Evolutionary conservation across 2,888 invertebrate genomes (phyloP), one percentile per base, ranked within the genome.

Genomic region (Lasioglossum morio): DNA sequence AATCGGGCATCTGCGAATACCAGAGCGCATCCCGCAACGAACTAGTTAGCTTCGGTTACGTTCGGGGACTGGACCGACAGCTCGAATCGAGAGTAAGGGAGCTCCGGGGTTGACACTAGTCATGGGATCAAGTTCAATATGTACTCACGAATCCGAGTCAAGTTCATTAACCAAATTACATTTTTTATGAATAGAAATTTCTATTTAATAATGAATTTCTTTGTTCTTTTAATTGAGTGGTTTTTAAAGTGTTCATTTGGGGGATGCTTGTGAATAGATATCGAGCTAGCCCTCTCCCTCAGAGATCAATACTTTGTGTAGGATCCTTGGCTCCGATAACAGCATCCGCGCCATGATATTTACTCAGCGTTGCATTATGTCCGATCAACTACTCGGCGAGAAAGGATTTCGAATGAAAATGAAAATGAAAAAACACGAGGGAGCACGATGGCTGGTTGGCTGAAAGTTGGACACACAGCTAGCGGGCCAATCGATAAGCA

Each of bases 401-500:
- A 60, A 75, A 76, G 60, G 40, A 78, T 53, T 37, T 34, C 66
- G 5, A 34, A 12, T 37, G 19, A 27, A 16, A 79, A 34, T 8
- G 77, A 57, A 60, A 78, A n/a, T n/a, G n/a, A 60, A 60, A 75
- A 66, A 37, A n/a, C 2, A n/a, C n/a, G 23, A n/a, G 23, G n/a
- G 37, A 72, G 34, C 34, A 30, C 1, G 73, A 57, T 63, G 23
- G 79, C 40, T 53, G 43, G 60, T 72, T 78, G 82, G 74, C 77
- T 78, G 75, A 60, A 80, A 78, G 70, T 83, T 80, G 53, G 70
- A 37, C 70, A 37, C 60, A 63, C 48, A 48, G 73, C n/a, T 19
- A 53, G 27, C 46, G 37, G 53, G 63, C 81, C 81, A 84, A 87
- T 87, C 87, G 87, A 87, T 87, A 87, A 76, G 43, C 79, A 23